phyloP scores from a whole-genome alignment of 2,113 vertebrate genomes.

The Orycteropus afer region DNA sequence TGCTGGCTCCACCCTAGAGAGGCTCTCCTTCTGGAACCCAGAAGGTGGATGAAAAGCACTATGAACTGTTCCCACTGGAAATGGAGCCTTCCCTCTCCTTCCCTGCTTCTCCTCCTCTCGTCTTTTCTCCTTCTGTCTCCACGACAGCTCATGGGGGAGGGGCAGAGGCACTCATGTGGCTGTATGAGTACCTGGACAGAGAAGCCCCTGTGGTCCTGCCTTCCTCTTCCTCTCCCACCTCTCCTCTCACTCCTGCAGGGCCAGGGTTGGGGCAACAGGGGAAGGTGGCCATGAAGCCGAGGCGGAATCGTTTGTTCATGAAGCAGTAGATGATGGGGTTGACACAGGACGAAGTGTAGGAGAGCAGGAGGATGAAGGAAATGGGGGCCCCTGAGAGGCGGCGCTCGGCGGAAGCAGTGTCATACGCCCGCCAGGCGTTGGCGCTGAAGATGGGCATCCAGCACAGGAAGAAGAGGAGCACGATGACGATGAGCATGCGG shows the following conservation, averaged over 20 bases:
- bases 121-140: neutral
- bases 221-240: slow-evolving; percentile 86
- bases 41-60: neutral
- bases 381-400: slow-evolving; percentile 95
- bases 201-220: slow-evolving; percentile 87
- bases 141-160: slow-evolving; percentile 83
- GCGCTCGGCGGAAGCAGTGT: slow-evolving; percentile 89
- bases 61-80: accelerated
- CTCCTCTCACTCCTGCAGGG: slow-evolving; percentile 25
- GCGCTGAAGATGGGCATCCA: slow-evolving; percentile 97
- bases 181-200: slow-evolving; percentile 89
- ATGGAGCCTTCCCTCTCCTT: neutral
- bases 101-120: too few species aligned
- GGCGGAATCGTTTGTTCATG: slow-evolving; percentile 97
- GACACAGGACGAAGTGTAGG: slow-evolving; percentile 96
- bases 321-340: slow-evolving; percentile 99
- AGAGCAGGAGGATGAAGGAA: slow-evolving; percentile 97
- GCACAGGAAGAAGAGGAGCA: slow-evolving; percentile 96
- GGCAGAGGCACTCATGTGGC: slow-evolving; percentile 79
- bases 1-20: accelerated
- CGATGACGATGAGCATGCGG: slow-evolving; percentile 98
- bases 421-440: slow-evolving; percentile 96
- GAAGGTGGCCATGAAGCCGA: slow-evolving; percentile 93
- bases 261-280: slow-evolving; percentile 84
- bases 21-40: neutral